Base-by-base conservation (phyloP, 2,888 invertebrate species). In the Stegana nigrithorax region DNA sequence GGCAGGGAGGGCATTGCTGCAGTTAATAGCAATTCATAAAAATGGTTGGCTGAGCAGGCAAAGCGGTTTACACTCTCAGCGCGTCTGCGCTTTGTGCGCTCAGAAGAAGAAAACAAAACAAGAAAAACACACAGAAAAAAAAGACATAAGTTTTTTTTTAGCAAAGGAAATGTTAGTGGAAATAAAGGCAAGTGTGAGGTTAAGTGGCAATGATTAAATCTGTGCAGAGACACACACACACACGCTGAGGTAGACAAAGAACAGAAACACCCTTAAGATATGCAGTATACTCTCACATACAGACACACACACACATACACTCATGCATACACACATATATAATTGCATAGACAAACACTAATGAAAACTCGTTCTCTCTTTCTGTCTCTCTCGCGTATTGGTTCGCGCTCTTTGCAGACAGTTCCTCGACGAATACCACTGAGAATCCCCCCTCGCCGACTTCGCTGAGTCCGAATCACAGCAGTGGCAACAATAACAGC, bases 321-420 rank as follows among this genome's bases (percentile, higher is more conserved):
- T 4, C 47, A 55, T 10, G 10, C 21, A 29, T 19, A 6, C 23
- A 26, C 42, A 12, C 21, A 45, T 45, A 12, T 45, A 45, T 39
- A 39, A 39, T 39, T 39, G 39, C 17, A 39, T 39, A 39, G 17
- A 39, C 17, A n/a, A 75, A 77, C 69, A 67, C 71, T 67, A 71
- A 69, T 70, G 78, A 78, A 69, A 74, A 39, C 17, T 39, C 17
- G 39, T n/a, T n/a, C 2, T 36, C 58, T 17, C 60, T 58, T 60
- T 60, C 55, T 59, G 42, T 61, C 56, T 64, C 32, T 64, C 32
- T 60, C n/a, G n/a, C n/a, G n/a, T n/a, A n/a, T n/a, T n/a, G n/a
- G n/a, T n/a, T n/a, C n/a, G n/a, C n/a, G n/a, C n/a, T n/a, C n/a
- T 73, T 90, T 90, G 66, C 90, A 92, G 92, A 91, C 83, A 91